phyloP scores from a whole-genome alignment of 2,113 vertebrate species.

The Gymnorhina tibicen region DNA sequence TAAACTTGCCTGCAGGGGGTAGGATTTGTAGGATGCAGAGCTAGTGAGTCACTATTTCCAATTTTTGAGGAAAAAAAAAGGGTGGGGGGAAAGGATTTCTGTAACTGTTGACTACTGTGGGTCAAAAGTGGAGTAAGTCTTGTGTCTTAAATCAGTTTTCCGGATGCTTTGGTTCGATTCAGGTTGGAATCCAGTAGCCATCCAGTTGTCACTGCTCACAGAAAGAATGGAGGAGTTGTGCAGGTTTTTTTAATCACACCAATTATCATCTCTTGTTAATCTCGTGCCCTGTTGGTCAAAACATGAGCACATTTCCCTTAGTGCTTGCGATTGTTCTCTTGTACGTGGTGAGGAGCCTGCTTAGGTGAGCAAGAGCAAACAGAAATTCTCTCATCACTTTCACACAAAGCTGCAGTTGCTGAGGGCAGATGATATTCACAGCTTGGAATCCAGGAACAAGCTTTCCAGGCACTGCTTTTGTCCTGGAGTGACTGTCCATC shows the following conservation, averaged over 20 bases:
- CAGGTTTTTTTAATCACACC: neutral
- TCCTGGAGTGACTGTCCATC: neutral
- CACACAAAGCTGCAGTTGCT: neutral
- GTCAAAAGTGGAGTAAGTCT: neutral
- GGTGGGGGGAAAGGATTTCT: rapidly evolving
- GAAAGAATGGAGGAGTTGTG: neutral
- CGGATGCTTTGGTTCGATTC: neutral
- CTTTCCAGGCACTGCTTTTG: neutral
- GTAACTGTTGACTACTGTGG: neutral
- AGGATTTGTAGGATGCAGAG: neutral
- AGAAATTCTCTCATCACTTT: neutral
- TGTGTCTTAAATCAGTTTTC: neutral
- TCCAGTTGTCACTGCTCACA: neutral
- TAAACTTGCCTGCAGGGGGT: neutral
- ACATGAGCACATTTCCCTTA: neutral
- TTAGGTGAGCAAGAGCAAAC: neutral
- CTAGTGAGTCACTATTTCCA: neutral
- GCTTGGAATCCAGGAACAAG: neutral
- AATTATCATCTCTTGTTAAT: neutral
- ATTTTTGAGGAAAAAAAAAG: neutral
- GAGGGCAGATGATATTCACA: neutral
- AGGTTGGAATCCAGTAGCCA: neutral
- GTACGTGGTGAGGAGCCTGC: neutral
- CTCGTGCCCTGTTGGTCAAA: neutral
- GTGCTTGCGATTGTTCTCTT: neutral